phyloP scores from a whole-genome alignment of 2,113 vertebrate genomes.

The Galemys pyrenaicus region DNA sequence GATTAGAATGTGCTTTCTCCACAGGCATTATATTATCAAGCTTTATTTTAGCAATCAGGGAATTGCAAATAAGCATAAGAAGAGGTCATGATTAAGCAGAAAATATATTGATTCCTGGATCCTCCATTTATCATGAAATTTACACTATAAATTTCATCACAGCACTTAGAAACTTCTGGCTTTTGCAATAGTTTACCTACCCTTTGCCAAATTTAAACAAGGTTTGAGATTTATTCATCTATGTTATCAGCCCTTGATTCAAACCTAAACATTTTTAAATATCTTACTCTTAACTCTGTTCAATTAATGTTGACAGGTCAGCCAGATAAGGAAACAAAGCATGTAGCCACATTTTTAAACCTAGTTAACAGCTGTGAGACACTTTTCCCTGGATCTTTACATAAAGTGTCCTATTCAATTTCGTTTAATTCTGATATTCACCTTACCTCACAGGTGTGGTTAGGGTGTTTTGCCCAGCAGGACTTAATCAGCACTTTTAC shows the following conservation, averaged over 20 bases:
- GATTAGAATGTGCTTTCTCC: background rate
- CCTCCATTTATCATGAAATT: conserved; percentile 50
- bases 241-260: background rate
- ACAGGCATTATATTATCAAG: conserved; percentile 25
- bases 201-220: background rate
- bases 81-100: conserved; percentile 26
- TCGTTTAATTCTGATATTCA: background rate
- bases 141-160: conserved; percentile 13
- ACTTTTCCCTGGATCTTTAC: background rate
- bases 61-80: conserved; percentile 50
- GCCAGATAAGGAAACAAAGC: background rate
- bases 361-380: background rate
- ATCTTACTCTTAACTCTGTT: background rate
- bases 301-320: background rate
- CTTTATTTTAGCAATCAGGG: conserved; percentile 58
- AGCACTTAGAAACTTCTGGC: background rate
- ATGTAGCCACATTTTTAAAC: background rate
- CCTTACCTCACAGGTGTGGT: background rate
- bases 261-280: conserved; percentile 16
- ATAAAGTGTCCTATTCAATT: background rate
- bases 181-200: conserved; percentile 29
- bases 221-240: background rate
- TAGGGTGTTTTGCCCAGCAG: background rate
- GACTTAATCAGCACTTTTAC: background rate
- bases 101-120: conserved; percentile 56